Evolutionary conservation across 1,140 invertebrate genomes (phyloP).

Genomic region (Achroia grisella): DNA sequence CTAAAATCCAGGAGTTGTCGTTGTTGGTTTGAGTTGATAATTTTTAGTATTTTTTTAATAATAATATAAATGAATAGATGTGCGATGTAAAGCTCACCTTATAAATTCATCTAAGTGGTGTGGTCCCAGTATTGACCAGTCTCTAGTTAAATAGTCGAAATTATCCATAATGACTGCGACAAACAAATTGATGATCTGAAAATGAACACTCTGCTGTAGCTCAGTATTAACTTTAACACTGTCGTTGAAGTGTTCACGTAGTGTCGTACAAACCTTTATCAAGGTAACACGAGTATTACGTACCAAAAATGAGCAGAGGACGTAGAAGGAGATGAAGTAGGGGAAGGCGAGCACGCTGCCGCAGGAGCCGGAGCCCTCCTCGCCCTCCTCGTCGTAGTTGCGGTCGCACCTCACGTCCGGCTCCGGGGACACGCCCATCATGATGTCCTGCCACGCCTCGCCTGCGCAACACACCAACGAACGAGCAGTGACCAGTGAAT

Average conservation of each 20-base stretch:
- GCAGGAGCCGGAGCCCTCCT: constrained; percentile 75
- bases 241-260: no score
- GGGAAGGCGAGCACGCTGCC: constrained; percentile 97
- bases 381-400: constrained; percentile 76
- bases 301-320: constrained; percentile 98
- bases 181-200: constrained; percentile 98
- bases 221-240: no score
- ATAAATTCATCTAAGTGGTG: constrained; percentile 99
- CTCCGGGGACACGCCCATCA: constrained; percentile 90
- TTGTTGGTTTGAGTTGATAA: no score
- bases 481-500: no score
- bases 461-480: constrained; percentile 70
- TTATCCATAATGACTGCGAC: constrained; percentile 99
- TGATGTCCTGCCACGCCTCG: constrained; percentile 99
- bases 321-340: constrained; percentile 99
- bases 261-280: no score
- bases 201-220: no score
- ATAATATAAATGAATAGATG: not conserved
- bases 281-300: constrained; percentile 14
- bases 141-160: constrained; percentile 98
- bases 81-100: constrained; percentile 70
- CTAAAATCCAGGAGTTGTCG: no score
- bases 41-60: no score
- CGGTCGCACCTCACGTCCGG: constrained; percentile 85
- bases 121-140: constrained; percentile 99